phyloP scores from a whole-genome alignment of 2,888 invertebrate genomes.

The Orthosia incerta region DNA sequence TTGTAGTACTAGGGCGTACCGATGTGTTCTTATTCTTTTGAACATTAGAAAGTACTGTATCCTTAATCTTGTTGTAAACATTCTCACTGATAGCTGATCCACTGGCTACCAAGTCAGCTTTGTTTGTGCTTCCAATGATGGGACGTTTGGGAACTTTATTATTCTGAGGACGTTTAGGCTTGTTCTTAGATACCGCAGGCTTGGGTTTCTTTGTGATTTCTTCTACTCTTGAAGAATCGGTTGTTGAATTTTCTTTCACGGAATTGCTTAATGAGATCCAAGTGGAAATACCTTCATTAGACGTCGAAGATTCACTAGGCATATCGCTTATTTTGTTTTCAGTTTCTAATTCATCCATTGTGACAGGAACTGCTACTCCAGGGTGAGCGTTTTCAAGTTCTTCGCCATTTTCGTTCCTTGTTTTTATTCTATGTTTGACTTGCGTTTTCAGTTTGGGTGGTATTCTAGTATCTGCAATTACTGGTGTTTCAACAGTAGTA shows the following conservation, averaged over 20 bases:
- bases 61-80: slow-evolving; percentile 91
- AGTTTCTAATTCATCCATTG: slow-evolving; percentile 91
- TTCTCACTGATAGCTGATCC: slow-evolving; percentile 89
- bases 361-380: slow-evolving; percentile 93
- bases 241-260: slow-evolving; percentile 79
- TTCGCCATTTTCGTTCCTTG: slow-evolving; percentile 81
- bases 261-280: slow-evolving; percentile 93
- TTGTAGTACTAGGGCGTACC: slow-evolving; percentile 72
- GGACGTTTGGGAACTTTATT: slow-evolving; percentile 83
- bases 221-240: slow-evolving; percentile 83
- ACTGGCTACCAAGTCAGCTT: slow-evolving; percentile 86
- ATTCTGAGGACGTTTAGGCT: slow-evolving; percentile 82
- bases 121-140: slow-evolving; percentile 86
- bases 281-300: slow-evolving; percentile 93
- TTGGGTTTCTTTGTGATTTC: slow-evolving; percentile 82
- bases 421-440: slow-evolving; percentile 85
- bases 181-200: slow-evolving; percentile 78
- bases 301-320: slow-evolving; percentile 86
- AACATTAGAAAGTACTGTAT: slow-evolving; percentile 90
- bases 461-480: slow-evolving; percentile 91
- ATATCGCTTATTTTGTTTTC: slow-evolving; percentile 85
- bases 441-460: slow-evolving; percentile 92
- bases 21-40: slow-evolving; percentile 87
- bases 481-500: slow-evolving; percentile 78
- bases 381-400: slow-evolving; percentile 90